Percentiles rank a stretch among this genome's conserved stretches.
phyloP scores from a whole-genome alignment of 2,113 vertebrate genomes.

The Dicentrarchus labrax region DNA sequence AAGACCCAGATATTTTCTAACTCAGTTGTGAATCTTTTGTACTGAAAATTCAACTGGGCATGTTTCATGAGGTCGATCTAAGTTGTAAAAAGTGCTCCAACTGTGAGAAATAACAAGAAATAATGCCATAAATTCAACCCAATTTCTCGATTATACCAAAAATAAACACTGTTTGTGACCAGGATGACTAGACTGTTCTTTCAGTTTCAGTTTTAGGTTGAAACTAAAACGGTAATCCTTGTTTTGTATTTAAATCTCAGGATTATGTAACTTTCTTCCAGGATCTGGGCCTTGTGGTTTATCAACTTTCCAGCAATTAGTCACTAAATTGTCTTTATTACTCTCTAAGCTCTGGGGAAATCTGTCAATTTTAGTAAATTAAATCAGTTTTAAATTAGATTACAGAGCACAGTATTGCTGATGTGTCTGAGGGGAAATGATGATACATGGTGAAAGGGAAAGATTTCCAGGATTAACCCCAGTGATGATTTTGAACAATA shows the following conservation, averaged over 20 bases:
- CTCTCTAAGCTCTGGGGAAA: slow-evolving; percentile 50
- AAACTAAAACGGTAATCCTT: background rate
- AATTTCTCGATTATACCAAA: background rate
- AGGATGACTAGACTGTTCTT: background rate
- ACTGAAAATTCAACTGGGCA: no score
- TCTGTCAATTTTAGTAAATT: slow-evolving; percentile 25
- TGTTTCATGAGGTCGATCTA: no score
- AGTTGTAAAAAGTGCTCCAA: no score
- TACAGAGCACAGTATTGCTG: slow-evolving; percentile 28
- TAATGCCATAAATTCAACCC: background rate
- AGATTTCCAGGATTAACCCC: slow-evolving; percentile 5
- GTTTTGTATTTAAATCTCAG: slow-evolving; percentile 7
- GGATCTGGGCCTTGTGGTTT: background rate
- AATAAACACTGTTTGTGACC: background rate
- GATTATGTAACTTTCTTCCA: background rate
- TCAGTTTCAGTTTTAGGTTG: background rate
- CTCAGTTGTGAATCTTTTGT: no score
- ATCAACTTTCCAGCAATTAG: slow-evolving; percentile 23
- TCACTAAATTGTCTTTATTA: slow-evolving; percentile 43
- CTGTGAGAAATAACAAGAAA: background rate
- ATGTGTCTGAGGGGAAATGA: background rate
- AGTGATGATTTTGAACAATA: background rate
- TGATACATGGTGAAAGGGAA: background rate
- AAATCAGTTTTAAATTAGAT: slow-evolving; percentile 63
- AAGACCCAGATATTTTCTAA: no score